Conservation (phyloP, 2,888 invertebrate species). For the Chaetogeoica ovagalla region DNA sequence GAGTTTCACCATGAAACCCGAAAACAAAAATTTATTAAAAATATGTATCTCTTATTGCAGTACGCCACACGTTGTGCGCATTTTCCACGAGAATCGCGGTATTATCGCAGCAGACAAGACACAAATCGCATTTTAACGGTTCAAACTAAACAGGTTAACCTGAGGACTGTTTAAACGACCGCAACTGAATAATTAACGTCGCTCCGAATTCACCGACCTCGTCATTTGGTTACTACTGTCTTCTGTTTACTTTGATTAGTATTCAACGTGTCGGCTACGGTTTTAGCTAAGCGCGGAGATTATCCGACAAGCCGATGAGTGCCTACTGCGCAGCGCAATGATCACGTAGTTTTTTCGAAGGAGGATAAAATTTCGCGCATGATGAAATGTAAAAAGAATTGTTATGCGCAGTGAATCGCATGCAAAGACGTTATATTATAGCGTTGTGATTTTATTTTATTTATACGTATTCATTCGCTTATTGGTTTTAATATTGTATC, state of each 20-base stretch:
- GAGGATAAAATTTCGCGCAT: not conserved
- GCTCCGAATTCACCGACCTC: not conserved
- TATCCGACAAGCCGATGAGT: not conserved
- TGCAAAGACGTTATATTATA: too few species aligned
- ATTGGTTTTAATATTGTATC: too few species aligned
- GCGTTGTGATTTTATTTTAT: too few species aligned
- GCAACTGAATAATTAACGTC: not conserved
- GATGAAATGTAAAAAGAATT: not conserved
- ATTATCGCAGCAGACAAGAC: not conserved
- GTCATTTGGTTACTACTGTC: not conserved
- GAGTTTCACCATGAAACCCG: too few species aligned
- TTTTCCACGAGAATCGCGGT: not conserved
- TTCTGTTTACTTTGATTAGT: constrained; percentile 9
- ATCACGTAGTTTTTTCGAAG: not conserved
- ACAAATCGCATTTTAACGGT: constrained; percentile 14
- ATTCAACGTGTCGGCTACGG: not conserved
- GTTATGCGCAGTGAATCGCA: too few species aligned
- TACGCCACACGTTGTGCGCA: not conserved
- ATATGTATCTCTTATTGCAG: not conserved
- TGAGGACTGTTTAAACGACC: constrained; percentile 9
- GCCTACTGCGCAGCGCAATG: not conserved
- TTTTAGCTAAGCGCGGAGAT: not conserved
- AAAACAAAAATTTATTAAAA: not conserved
- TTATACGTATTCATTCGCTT: too few species aligned
- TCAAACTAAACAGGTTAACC: not conserved